A percentile compares a stretch with the other conserved stretches of the same genome.
Evolutionary conservation across 2,797 vertebrate genomes (phyloP).

Genomic region (Pangasius larnaudii): DNA sequence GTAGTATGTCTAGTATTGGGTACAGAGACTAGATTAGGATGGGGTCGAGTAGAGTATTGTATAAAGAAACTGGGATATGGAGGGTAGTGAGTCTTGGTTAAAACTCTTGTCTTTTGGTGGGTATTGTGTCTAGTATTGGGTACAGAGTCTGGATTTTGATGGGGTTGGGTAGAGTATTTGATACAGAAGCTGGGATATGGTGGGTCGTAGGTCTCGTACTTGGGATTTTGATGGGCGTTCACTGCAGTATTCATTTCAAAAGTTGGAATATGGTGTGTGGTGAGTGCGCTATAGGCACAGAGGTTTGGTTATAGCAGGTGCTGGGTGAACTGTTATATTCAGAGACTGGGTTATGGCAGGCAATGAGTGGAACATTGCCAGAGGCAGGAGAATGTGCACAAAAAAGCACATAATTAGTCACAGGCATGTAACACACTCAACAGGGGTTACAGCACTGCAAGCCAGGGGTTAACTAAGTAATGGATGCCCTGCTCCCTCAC

Average conservation of each 20-base stretch:
- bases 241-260: neutral
- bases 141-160: neutral
- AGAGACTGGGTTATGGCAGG: conserved; percentile 62
- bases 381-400: conserved; percentile 70
- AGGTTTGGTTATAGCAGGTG: conserved; percentile 7
- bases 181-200: neutral
- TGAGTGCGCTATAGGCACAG: neutral
- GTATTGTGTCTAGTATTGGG: neutral
- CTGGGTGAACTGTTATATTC: conserved; percentile 15
- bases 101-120: neutral
- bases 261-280: conserved; percentile 66
- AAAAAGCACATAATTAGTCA: conserved; percentile 70
- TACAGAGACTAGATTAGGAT: neutral
- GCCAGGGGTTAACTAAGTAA: conserved; percentile 54
- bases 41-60: neutral
- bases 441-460: conserved; percentile 51
- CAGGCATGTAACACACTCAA: conserved; percentile 71
- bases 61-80: too few species aligned
- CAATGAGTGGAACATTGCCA: conserved; percentile 69
- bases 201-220: neutral
- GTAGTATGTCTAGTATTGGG: neutral
- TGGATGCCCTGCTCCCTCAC: conserved; percentile 22
- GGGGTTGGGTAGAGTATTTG: neutral
- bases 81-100: too few species aligned
- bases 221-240: neutral